These are phyloP conservation scores for Anthopleura xanthogrammica DNA, from an alignment of 92 coral and sea anemone species.

Conservation along the genomic window DNA sequence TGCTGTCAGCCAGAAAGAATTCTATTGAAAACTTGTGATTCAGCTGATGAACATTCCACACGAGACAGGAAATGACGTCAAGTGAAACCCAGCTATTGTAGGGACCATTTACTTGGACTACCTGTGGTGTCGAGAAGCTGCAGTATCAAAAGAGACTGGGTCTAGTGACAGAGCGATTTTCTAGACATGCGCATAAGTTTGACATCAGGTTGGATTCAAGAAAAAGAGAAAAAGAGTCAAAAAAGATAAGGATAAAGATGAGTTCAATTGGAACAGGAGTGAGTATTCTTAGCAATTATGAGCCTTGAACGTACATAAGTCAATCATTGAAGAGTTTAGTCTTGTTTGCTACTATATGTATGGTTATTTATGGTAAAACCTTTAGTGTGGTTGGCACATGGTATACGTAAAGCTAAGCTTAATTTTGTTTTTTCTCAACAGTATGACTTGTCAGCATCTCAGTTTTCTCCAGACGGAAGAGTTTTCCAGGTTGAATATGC, in stretches of 20 bases:
- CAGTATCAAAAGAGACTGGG: background rate
- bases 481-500: slow-evolving; percentile 99
- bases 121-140: background rate
- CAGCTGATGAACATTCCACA: too few species aligned
- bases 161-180: background rate
- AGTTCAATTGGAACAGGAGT: slow-evolving; percentile 99
- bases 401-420: background rate
- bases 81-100: too few species aligned
- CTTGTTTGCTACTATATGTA: too few species aligned
- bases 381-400: background rate
- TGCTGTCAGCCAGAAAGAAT: too few species aligned
- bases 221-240: background rate
- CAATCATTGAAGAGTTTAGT: background rate
- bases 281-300: slow-evolving; percentile 25
- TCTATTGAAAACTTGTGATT: too few species aligned
- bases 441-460: slow-evolving; percentile 97
- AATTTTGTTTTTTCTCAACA: slow-evolving; percentile 11
- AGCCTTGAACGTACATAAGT: background rate
- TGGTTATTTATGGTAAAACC: background rate
- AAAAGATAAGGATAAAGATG: slow-evolving; percentile 35
- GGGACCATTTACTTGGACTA: background rate
- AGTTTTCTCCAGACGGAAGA: slow-evolving; percentile 99
- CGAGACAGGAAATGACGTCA: too few species aligned
- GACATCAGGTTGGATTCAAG: background rate
- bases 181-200: background rate